Evolutionary conservation across 2,888 invertebrate genomes (phyloP).

Genomic region (Chirona hameri): DNA sequence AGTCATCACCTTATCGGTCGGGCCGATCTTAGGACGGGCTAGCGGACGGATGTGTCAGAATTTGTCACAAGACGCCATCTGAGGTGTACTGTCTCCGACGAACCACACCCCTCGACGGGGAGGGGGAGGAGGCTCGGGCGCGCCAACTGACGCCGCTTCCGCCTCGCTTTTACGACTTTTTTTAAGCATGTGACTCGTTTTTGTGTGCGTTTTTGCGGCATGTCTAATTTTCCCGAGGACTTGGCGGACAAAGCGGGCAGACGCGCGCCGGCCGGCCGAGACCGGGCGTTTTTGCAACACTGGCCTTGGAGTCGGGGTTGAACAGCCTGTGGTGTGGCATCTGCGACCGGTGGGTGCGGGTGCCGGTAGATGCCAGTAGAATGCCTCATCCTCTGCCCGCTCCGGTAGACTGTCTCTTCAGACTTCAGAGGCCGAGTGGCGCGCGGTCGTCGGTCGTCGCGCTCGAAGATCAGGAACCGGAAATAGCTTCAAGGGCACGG

Average conservation of each 20-base stretch:
- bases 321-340: neutral
- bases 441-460: neutral
- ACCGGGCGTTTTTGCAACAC: neutral
- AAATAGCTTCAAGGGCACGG: slow-evolving; percentile 10
- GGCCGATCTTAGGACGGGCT: too few relatives aligned
- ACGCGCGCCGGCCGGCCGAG: neutral
- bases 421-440: neutral
- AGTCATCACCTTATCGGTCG: too few relatives aligned
- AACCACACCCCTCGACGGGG: too few relatives aligned
- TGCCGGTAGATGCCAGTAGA: neutral
- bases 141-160: too few relatives aligned
- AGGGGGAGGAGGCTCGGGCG: too few relatives aligned
- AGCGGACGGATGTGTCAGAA: too few relatives aligned
- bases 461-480: neutral
- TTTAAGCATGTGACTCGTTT: neutral
- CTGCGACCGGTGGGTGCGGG: neutral
- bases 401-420: neutral
- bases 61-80: too few relatives aligned
- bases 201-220: neutral
- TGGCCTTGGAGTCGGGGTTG: slow-evolving; percentile 3
- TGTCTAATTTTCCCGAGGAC: neutral
- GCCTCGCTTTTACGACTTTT: too few relatives aligned
- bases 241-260: neutral
- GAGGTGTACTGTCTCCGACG: too few relatives aligned
- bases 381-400: neutral